phyloP scores from a whole-genome alignment of 64 coral and sea anemone species.

The Stichodactyla mertensii region DNA sequence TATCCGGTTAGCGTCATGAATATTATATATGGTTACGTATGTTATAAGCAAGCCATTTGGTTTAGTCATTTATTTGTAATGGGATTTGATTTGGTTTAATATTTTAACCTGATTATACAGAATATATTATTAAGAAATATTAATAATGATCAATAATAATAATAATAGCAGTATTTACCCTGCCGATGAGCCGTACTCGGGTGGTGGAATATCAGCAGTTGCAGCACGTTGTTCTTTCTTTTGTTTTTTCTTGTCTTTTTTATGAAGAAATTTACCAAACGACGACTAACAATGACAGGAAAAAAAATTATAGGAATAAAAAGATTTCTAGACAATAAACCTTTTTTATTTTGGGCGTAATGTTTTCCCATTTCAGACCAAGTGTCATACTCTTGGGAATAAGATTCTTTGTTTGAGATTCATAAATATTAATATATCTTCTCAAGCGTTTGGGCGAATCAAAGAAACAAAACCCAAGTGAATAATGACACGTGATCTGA shows the following conservation, averaged over 20 bases:
- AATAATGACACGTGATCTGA: too few relatives aligned
- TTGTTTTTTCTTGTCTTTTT: slow-evolving; percentile 19
- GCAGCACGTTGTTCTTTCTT: slow-evolving; percentile 5
- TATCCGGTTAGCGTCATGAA: neutral
- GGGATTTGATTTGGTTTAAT: neutral
- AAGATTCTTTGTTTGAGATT: too few relatives aligned
- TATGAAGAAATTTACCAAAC: slow-evolving; percentile 29
- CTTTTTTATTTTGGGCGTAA: too few relatives aligned
- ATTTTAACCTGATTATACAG: neutral
- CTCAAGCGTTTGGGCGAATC: too few relatives aligned
- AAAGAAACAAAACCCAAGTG: too few relatives aligned
- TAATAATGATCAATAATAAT: too few relatives aligned
- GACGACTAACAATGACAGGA: slow-evolving; percentile 5
- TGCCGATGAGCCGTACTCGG: neutral
- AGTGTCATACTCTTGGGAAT: too few relatives aligned
- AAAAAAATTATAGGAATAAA: neutral
- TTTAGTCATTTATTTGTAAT: neutral
- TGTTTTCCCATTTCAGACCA: too few relatives aligned
- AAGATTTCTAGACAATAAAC: too few relatives aligned
- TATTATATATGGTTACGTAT: slow-evolving; percentile 11
- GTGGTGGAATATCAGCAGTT: neutral
- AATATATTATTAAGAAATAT: too few relatives aligned
- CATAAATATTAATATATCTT: too few relatives aligned
- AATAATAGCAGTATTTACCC: neutral
- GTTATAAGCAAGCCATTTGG: neutral